A percentile compares a stretch with the other conserved stretches of the same genome.
Evolutionary conservation across 2,797 vertebrate genomes (phyloP).

Genomic region (Pseudochaenichthys georgianus): DNA sequence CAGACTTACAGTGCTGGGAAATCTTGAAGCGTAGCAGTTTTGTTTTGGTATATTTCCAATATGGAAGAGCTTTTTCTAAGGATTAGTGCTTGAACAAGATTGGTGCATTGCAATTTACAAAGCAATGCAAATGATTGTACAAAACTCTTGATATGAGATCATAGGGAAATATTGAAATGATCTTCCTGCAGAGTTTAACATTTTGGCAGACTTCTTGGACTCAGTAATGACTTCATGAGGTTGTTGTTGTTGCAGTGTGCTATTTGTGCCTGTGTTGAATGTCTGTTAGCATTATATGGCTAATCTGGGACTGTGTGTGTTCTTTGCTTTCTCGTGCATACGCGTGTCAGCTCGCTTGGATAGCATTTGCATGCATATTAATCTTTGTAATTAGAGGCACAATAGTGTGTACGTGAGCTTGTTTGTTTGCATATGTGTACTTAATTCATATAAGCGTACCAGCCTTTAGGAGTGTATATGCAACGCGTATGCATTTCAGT

Average conservation of each 20-base stretch:
- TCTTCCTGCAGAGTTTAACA: background rate
- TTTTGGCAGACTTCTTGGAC: background rate
- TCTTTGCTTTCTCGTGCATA: conserved; percentile 12
- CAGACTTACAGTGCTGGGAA: background rate
- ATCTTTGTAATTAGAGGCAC: conserved; percentile 25
- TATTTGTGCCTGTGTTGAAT: conserved; percentile 6
- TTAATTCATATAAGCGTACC: conserved; percentile 12
- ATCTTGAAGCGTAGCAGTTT: background rate
- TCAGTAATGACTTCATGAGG: background rate
- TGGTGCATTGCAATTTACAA: background rate
- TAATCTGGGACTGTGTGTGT: conserved; percentile 10
- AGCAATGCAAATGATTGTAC: background rate
- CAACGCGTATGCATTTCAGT: background rate
- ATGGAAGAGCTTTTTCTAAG: background rate
- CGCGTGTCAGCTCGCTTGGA: background rate
- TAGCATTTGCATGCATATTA: conserved; percentile 28
- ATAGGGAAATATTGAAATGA: background rate
- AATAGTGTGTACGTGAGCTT: background rate
- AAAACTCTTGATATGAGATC: background rate
- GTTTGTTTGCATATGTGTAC: background rate
- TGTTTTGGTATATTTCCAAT: conserved; percentile 1
- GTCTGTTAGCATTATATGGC: conserved; percentile 1
- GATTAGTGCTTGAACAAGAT: background rate
- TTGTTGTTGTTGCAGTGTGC: background rate
- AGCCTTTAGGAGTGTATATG: background rate